Evolutionary conservation across 2,797 vertebrate genomes (phyloP), one percentile per base, ranked within the genome.

Genomic region (Glossophaga mutica): DNA sequence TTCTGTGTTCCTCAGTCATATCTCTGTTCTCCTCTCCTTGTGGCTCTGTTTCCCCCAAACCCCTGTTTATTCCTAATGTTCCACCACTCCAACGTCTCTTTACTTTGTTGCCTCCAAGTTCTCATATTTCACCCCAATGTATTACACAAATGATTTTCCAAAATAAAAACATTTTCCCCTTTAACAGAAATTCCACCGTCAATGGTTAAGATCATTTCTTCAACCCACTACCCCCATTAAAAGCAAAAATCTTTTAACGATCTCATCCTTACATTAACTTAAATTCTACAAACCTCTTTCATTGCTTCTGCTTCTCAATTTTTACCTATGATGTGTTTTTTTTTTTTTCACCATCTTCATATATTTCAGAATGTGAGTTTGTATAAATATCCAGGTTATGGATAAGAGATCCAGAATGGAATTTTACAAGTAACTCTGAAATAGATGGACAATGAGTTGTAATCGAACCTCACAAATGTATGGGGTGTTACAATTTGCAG

Each of bases 181-280:
- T 94, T 79, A 42, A 46, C 6, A 85, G 52, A 68, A 88, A 79
- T 73, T 67, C 65, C 8, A 70, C 16, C 9, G 1, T 22, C 7
- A 52, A 44, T 46, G 16, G 12, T 57, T 83, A 24, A 21, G 8
- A 6, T 46, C 10, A 59, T 85, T 86, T 65, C 55, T 87, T 71
- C 26, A 70, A 42, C 5, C 16, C 44, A 42, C 18, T 46, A 19
- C 16, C 37, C 50, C 77, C n/a, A n/a, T n/a, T n/a, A n/a, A n/a
- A n/a, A 82, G 42, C 29, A 94, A 92, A 81, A 81, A 15, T 68
- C 44, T 62, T 57, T 46, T 19, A 39, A 48, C 84, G n/a, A 68
- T 44, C 19, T 93, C 37, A 42, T 65, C 34, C 29, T 83, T 94
- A 19, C 5, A 34, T 62, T 76, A 59, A n/a, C 39, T 73, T 55